Conservation (phyloP, 30 jellyfish, hydroid and myxozoan genomes). For the Turritopsis dohrnii region DNA sequence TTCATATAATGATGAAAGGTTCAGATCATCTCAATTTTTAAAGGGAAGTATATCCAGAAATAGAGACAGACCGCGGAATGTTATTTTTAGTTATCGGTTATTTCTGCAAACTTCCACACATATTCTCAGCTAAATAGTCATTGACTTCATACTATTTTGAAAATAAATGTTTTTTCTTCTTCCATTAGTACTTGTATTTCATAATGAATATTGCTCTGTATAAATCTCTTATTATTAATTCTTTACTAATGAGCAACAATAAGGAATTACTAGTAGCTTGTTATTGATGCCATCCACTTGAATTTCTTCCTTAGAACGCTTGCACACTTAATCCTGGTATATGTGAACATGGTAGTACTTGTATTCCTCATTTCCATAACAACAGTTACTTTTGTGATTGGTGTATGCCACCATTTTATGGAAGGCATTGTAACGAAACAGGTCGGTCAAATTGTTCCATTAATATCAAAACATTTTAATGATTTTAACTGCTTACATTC, state of each 20-base stretch:
- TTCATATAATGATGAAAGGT: too few species aligned
- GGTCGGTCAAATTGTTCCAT: background rate
- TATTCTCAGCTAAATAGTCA: too few species aligned
- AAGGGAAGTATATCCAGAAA: background rate
- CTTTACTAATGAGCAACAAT: background rate
- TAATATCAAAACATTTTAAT: too few species aligned
- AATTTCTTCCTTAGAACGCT: background rate
- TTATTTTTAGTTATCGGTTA: too few species aligned
- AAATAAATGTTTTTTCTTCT: too few species aligned
- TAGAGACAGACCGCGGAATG: too few species aligned
- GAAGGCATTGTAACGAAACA: constrained; percentile 4
- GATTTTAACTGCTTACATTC: background rate
- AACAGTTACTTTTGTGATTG: constrained; percentile 1
- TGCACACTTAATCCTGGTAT: background rate
- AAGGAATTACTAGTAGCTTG: background rate
- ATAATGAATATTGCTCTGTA: too few species aligned
- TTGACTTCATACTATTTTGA: too few species aligned
- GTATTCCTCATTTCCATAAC: background rate
- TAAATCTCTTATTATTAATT: background rate
- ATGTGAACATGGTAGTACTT: constrained; percentile 6
- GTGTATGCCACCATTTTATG: background rate
- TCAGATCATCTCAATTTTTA: background rate
- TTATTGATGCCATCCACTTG: background rate
- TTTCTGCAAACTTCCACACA: too few species aligned
- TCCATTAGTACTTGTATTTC: too few species aligned